phyloP scores from a whole-genome alignment of 2,113 vertebrate species.

The Tychaedon coryphoeus region DNA sequence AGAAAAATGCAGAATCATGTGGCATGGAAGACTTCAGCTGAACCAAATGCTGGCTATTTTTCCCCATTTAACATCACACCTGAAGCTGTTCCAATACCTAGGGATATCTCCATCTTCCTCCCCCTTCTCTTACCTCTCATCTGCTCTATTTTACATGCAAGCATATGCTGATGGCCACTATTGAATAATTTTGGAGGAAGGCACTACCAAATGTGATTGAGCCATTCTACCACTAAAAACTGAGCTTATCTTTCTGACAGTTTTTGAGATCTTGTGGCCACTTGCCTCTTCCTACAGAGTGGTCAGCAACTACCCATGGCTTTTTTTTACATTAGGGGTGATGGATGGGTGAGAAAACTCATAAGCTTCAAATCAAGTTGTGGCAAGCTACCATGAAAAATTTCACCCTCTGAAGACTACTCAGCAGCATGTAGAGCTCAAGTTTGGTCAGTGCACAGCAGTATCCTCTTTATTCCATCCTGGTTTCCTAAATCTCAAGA shows the following conservation, averaged over 20 bases:
- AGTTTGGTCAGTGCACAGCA: background rate
- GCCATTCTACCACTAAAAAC: background rate
- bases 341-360: background rate
- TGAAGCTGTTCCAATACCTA: background rate
- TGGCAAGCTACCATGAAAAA: background rate
- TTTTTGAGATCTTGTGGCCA: background rate
- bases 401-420: background rate
- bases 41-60: background rate
- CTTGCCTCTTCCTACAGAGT: background rate
- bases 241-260: background rate
- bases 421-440: background rate
- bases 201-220: background rate
- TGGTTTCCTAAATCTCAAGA: background rate
- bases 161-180: background rate
- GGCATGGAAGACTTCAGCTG: background rate
- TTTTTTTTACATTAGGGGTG: background rate
- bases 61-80: background rate
- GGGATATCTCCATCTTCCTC: background rate
- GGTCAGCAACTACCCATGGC: background rate
- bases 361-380: background rate
- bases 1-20: background rate
- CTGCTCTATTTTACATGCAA: background rate
- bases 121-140: background rate
- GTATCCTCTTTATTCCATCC: background rate
- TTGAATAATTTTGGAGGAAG: background rate